Evolutionary conservation across 2,113 vertebrate species (phyloP), one percentile per base, ranked within the genome.

Genomic region (Nycticebus coucang): DNA sequence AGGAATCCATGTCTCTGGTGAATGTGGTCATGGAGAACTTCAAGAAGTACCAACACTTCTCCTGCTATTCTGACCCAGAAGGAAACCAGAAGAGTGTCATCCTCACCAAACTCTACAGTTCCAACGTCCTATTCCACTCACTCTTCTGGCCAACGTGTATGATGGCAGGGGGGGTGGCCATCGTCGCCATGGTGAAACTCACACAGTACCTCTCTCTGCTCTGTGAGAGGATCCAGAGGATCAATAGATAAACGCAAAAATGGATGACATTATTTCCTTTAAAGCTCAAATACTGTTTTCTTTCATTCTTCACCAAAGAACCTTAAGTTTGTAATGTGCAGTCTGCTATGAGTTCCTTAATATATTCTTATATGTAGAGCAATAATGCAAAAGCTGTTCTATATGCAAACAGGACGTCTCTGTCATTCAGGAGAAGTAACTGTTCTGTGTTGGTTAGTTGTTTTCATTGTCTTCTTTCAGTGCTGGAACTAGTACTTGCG

Each of bases 121-220:
- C 97, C 88, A 98, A 98, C 0, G 99, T 99, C 72, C 98, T 99
- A 95, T 99, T 99, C 96, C 99, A 99, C 88, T 99, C 99, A 0
- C 98, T 99, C 53, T 98, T 99, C 97, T 99, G 99, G 99, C 99
- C 99, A 77, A 99, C 99, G 0, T 99, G 99, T 97, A 98, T 99
- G 96, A 98, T 99, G 98, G 98, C 99, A 7, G 99, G 99, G 0
- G 99, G 99, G 0, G 98, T 98, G 1, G 97, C 98, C 60, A 99
- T 99, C 18, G 98, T 99, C 0, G 99, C 99, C 26, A 99, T 99
- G 99, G 99, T 99, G 72, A 99, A 99, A 97, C 98, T 99, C 97
- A 99, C 99, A 81, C 99, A 99, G n/a, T 99, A 99, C 97, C 98
- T 99, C 87, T 99, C 99, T 69, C 98, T 99, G 82, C 98, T 99